These are phyloP conservation scores for Drosophila emarginata DNA, from an alignment of 2,888 invertebrate genomes.

Conservation along the genomic window DNA sequence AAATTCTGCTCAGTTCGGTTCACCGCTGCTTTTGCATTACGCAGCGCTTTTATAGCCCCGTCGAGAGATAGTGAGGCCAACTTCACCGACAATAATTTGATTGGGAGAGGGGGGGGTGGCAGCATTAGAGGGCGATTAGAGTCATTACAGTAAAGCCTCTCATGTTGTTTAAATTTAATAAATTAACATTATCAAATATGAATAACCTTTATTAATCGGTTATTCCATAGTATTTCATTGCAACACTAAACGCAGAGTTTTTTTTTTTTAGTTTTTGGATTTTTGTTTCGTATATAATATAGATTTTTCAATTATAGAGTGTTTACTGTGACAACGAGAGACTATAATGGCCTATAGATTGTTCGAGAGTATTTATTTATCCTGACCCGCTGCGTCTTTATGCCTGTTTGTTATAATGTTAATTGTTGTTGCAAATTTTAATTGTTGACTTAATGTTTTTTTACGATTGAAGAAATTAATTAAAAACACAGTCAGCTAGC, in stretches of 20 bases:
- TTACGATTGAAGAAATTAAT: slow-evolving; percentile 53
- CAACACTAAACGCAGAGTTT: too few species aligned
- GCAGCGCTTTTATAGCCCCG: slow-evolving; percentile 34
- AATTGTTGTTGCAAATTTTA: slow-evolving; percentile 10
- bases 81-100: neutral
- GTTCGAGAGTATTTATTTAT: neutral
- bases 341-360: neutral
- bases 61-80: slow-evolving; percentile 30
- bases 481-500: slow-evolving; percentile 32
- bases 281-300: too few species aligned
- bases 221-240: too few species aligned
- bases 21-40: slow-evolving; percentile 15
- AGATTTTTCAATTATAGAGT: neutral
- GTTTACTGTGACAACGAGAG: neutral
- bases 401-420: neutral
- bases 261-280: too few species aligned
- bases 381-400: neutral
- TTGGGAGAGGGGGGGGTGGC: neutral
- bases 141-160: neutral
- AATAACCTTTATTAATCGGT: neutral
- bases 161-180: too few species aligned
- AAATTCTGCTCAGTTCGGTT: neutral
- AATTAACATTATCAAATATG: neutral
- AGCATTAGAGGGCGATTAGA: neutral
- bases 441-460: slow-evolving; percentile 46